Conservation (phyloP, 2,888 invertebrate species). For the Odontocerum albicorne region DNA sequence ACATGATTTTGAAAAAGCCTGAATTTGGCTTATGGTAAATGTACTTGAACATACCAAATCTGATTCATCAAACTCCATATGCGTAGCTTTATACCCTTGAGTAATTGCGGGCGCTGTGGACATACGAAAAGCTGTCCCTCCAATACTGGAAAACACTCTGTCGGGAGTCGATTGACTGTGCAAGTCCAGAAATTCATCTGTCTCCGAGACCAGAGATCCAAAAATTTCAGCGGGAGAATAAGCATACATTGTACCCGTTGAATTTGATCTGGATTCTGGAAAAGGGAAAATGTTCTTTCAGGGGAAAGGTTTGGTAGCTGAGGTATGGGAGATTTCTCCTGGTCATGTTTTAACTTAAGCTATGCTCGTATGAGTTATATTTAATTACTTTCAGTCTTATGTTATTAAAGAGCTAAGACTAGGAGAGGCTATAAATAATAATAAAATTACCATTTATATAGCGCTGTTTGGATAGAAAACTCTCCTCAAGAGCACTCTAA, state of each 20-base stretch:
- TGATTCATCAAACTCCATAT: conserved; percentile 1
- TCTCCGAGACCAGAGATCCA: conserved; percentile 59
- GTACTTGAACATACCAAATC: background rate
- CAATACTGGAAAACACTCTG: conserved; percentile 43
- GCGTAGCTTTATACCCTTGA: background rate
- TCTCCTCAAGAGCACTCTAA: too few relatives aligned
- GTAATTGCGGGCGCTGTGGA: conserved; percentile 29
- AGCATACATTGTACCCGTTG: conserved; percentile 60
- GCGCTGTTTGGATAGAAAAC: too few relatives aligned
- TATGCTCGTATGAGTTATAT: too few relatives aligned
- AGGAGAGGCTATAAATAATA: too few relatives aligned
- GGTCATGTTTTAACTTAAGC: too few relatives aligned
- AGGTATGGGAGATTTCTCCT: background rate
- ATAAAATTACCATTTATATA: too few relatives aligned
- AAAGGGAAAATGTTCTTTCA: background rate
- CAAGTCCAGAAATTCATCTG: conserved; percentile 57
- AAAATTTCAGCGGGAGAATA: conserved; percentile 61
- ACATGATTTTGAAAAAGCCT: background rate
- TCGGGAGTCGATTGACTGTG: conserved; percentile 56
- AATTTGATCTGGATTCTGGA: conserved; percentile 70
- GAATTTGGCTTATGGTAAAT: background rate
- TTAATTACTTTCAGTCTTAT: too few relatives aligned
- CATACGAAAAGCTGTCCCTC: conserved; percentile 7
- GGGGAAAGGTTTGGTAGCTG: background rate
- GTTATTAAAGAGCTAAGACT: too few relatives aligned